A percentile compares a stretch with the other conserved stretches of the same genome.
Conservation (phyloP, 2,797 vertebrate species). For the Bothrops alternatus region DNA sequence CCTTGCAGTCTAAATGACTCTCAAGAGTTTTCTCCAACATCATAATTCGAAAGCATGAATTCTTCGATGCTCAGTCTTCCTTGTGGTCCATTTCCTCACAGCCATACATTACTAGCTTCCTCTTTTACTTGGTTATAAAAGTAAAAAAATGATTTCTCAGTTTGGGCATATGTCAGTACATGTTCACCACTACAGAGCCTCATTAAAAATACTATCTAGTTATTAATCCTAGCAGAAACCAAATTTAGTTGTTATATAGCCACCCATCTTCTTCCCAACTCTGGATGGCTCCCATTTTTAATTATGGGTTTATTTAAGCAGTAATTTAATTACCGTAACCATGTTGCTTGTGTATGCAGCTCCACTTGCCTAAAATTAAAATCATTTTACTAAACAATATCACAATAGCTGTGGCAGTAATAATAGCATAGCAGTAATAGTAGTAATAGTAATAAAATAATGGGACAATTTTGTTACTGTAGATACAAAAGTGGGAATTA, state of each 20-base stretch:
- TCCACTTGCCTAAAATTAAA: not conserved
- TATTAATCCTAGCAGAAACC: not conserved
- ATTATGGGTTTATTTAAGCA: not conserved
- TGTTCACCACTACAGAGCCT: not conserved
- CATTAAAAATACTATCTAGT: not conserved
- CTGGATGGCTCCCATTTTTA: not conserved
- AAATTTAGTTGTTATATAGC: not conserved
- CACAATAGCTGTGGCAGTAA: not conserved
- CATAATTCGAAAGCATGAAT: not conserved
- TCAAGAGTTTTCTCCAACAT: not conserved
- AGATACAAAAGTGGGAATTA: not conserved
- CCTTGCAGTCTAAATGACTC: not conserved
- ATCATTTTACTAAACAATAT: not conserved
- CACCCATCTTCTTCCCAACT: not conserved
- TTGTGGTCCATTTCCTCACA: not conserved
- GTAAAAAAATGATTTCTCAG: not conserved
- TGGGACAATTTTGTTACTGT: not conserved
- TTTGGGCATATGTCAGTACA: not conserved
- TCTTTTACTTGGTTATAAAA: not conserved
- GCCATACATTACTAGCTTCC: not conserved
- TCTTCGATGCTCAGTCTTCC: not conserved
- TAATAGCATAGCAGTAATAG: not conserved
- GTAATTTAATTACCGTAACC: not conserved
- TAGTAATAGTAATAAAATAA: not conserved
- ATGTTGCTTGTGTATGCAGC: not conserved